Evolutionary conservation across 2,888 invertebrate genomes (phyloP).

Genomic region (Helobdella robusta): DNA sequence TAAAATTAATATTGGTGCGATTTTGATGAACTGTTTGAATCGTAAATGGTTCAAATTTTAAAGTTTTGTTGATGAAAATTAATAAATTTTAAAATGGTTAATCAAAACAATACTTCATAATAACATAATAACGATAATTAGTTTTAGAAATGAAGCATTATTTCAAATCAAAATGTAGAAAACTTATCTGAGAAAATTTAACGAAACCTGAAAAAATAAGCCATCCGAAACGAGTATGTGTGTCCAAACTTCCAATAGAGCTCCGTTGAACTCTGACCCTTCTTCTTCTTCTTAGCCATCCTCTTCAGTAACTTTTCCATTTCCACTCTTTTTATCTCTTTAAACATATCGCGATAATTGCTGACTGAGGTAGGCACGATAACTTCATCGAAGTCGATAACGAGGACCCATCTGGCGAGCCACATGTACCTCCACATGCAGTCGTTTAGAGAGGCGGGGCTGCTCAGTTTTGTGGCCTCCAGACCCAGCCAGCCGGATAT

Average conservation of each 20-base stretch:
- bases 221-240: background rate
- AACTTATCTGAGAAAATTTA: background rate
- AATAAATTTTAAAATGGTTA: background rate
- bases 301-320: background rate
- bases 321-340: background rate
- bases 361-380: background rate
- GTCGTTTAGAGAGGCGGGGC: slow-evolving; percentile 34
- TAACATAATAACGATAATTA: slow-evolving; percentile 6
- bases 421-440: slow-evolving; percentile 34
- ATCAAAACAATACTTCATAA: background rate
- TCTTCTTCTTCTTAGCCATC: background rate
- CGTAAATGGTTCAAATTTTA: background rate
- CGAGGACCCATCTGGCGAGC: background rate
- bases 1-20: background rate
- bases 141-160: background rate
- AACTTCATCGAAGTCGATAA: slow-evolving; percentile 13
- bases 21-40: background rate
- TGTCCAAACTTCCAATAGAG: no score
- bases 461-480: slow-evolving; percentile 26
- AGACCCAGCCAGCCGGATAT: no score
- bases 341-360: background rate
- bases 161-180: background rate
- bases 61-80: background rate
- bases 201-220: slow-evolving; percentile 6
- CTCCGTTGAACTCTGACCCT: background rate